Conservation (phyloP, 2,113 vertebrate species). For the Rhabdornis inornatus region DNA sequence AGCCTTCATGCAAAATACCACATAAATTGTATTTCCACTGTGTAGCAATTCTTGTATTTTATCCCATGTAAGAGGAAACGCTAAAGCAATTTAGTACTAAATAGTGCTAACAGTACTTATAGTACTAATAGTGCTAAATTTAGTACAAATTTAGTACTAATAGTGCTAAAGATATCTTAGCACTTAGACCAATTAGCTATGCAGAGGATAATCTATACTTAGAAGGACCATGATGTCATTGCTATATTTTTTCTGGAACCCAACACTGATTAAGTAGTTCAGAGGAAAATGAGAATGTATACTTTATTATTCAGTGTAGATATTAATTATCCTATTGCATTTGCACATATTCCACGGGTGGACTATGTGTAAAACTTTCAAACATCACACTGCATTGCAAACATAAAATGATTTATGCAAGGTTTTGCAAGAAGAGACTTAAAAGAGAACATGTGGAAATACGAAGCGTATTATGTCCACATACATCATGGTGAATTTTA, state of each 20-base stretch:
- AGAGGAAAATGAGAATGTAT: not conserved
- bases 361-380: not conserved
- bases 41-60: not conserved
- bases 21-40: not conserved
- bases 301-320: not conserved
- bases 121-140: too few relatives aligned
- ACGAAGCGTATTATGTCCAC: not conserved
- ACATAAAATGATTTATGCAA: not conserved
- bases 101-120: too few relatives aligned
- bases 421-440: not conserved
- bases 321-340: not conserved
- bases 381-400: not conserved
- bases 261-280: not conserved
- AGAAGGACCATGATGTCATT: not conserved
- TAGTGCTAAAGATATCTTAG: not conserved
- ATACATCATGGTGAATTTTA: not conserved
- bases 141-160: too few relatives aligned
- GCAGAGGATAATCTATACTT: not conserved
- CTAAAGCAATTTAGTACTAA: not conserved
- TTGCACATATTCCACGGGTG: not conserved
- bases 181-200: not conserved
- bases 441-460: not conserved
- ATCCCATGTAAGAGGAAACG: not conserved
- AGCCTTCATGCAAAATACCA: not conserved
- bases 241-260: not conserved